These are phyloP conservation scores for Galago senegalensis DNA, from an alignment of 2,797 vertebrate genomes.

Conservation along the genomic window DNA sequence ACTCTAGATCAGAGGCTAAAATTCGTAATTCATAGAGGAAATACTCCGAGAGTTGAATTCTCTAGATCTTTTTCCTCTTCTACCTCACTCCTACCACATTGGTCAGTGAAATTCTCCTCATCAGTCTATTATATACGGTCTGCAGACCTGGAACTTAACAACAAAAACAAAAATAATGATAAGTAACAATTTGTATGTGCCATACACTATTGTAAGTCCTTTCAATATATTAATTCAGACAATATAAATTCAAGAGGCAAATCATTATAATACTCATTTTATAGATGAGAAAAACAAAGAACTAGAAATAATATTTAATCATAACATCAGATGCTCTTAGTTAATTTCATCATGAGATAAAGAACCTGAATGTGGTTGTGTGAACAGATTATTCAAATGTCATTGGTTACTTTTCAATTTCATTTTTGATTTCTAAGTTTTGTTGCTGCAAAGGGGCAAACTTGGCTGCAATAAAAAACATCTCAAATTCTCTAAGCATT, in stretches of 20 bases:
- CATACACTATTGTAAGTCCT: background rate
- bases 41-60: background rate
- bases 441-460: background rate
- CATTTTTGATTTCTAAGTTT: background rate
- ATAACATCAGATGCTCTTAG: background rate
- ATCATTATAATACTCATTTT: conserved; percentile 2
- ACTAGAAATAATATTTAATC: conserved; percentile 5
- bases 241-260: background rate
- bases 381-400: background rate
- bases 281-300: conserved; percentile 44
- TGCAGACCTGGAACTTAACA: background rate
- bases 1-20: background rate
- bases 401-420: background rate
- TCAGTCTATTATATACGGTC: background rate
- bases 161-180: background rate
- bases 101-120: background rate
- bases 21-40: background rate
- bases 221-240: background rate
- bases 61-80: background rate
- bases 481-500: background rate
- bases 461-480: background rate
- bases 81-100: background rate
- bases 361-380: background rate
- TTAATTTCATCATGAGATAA: conserved; percentile 18
- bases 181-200: background rate